phyloP scores from a whole-genome alignment of 2,797 vertebrate genomes.

The Gymnoscopelus microlampas region DNA sequence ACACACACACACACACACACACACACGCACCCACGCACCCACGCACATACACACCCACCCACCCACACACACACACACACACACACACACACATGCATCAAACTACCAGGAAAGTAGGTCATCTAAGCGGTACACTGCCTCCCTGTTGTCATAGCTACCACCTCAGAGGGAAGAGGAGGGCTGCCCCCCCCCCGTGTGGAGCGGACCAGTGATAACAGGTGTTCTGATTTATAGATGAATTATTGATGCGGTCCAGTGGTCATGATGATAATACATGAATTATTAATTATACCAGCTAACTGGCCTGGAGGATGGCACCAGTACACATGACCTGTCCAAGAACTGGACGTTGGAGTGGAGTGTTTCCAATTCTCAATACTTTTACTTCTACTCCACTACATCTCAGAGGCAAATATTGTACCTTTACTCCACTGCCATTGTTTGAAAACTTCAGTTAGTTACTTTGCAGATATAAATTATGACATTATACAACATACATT shows the following conservation, averaged over 20 bases:
- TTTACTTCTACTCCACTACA: too few species aligned
- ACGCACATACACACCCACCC: constrained; percentile 33
- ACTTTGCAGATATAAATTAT: too few species aligned
- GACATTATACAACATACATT: too few species aligned
- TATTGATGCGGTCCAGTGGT: constrained; percentile 73
- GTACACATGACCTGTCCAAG: too few species aligned
- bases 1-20: neutral
- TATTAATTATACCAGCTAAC: too few species aligned
- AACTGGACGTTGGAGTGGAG: too few species aligned
- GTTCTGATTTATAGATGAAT: constrained; percentile 73
- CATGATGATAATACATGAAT: constrained; percentile 26
- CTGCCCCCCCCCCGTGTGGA: constrained; percentile 43
- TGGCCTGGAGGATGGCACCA: too few species aligned
- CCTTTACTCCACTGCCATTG: too few species aligned
- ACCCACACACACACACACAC: constrained; percentile 31
- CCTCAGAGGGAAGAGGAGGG: constrained; percentile 70
- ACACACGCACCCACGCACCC: neutral
- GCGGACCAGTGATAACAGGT: constrained; percentile 69
- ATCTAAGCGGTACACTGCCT: constrained; percentile 66
- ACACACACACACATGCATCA: constrained; percentile 5
- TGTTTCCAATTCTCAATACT: too few species aligned
- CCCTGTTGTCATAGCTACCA: constrained; percentile 80
- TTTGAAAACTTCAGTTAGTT: too few species aligned
- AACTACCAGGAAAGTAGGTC: constrained; percentile 76
- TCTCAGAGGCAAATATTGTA: too few species aligned